These are phyloP conservation scores for Platyscapa corneri DNA, from an alignment of 1,140 invertebrate species.

Conservation along the genomic window DNA sequence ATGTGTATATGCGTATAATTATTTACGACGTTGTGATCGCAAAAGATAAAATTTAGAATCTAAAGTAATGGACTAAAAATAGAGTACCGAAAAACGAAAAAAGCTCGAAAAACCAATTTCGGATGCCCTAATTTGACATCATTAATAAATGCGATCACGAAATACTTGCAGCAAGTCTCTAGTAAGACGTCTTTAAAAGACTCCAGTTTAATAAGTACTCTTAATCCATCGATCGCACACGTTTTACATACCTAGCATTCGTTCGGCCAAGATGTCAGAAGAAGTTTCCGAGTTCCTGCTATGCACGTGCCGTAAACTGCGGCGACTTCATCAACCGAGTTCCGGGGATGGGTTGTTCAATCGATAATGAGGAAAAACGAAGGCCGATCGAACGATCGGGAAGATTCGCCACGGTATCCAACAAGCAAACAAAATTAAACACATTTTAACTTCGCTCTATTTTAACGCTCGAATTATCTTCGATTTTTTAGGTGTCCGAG, in stretches of 20 bases:
- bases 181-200: background rate
- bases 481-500: background rate
- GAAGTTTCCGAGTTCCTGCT: background rate
- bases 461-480: background rate
- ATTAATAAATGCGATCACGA: background rate
- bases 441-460: background rate
- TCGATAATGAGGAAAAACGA: background rate
- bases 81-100: background rate
- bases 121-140: background rate
- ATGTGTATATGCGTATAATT: too few relatives aligned
- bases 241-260: background rate
- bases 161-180: too few relatives aligned
- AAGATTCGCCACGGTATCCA: background rate
- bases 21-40: too few relatives aligned
- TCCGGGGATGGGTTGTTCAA: background rate
- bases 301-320: background rate
- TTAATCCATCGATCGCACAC: background rate
- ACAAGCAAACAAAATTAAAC: too few relatives aligned
- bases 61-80: background rate
- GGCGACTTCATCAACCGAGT: background rate
- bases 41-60: too few relatives aligned
- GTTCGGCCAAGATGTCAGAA: background rate
- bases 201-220: background rate
- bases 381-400: slow-evolving; percentile 9
- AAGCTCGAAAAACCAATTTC: background rate